Evolutionary conservation across 2,797 vertebrate species (phyloP).

Genomic region (Scleropages formosus): DNA sequence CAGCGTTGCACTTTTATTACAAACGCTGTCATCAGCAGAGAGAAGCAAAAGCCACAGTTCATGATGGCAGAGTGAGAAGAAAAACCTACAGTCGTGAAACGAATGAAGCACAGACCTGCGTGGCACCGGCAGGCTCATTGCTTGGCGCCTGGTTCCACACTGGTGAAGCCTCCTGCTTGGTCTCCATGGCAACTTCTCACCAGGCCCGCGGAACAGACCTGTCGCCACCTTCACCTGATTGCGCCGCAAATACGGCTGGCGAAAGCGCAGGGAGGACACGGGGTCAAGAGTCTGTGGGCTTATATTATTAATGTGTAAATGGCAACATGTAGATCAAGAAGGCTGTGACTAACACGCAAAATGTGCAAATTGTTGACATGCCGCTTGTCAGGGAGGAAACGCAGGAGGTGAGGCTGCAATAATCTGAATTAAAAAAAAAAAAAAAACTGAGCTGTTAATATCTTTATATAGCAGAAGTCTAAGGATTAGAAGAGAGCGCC

Average conservation of each 20-base stretch:
- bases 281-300: slow-evolving; percentile 23
- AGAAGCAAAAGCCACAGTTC: neutral
- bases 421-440: too few species aligned
- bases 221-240: slow-evolving; percentile 43
- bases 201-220: slow-evolving; percentile 35
- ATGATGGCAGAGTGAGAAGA: neutral
- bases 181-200: slow-evolving; percentile 65
- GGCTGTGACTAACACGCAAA: neutral
- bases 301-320: neutral
- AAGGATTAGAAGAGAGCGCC: too few species aligned
- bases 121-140: slow-evolving; percentile 55
- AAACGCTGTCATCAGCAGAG: too few species aligned
- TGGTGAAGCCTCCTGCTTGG: slow-evolving; percentile 68
- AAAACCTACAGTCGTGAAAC: neutral
- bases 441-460: too few species aligned
- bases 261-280: slow-evolving; percentile 21
- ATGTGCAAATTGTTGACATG: too few species aligned
- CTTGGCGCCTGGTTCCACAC: slow-evolving; percentile 68
- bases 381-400: too few species aligned
- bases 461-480: too few species aligned
- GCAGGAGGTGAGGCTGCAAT: too few species aligned
- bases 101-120: slow-evolving; percentile 61
- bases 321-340: neutral
- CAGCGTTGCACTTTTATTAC: too few species aligned
- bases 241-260: slow-evolving; percentile 41